Evolutionary conservation across 2,888 invertebrate genomes (phyloP).

Genomic region (Taphrorychus bicolor): DNA sequence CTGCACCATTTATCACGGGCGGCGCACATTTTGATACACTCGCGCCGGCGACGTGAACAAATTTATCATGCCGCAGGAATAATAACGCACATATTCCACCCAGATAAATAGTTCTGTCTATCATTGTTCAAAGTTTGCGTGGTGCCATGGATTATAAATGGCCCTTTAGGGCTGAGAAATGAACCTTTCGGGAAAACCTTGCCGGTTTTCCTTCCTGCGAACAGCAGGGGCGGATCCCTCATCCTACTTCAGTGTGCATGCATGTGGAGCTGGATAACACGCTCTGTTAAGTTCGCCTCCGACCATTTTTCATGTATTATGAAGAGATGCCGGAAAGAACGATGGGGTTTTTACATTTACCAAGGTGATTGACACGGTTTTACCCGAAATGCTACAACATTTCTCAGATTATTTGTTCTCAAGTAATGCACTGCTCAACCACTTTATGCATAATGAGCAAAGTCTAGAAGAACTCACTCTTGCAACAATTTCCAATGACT

Average conservation of each 20-base stretch:
- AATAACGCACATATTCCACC: constrained; percentile 51
- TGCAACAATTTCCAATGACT: too few species aligned
- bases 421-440: too few species aligned
- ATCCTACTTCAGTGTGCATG: constrained; percentile 5
- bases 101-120: constrained; percentile 59
- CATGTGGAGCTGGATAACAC: constrained; percentile 8
- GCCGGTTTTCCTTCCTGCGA: constrained; percentile 28
- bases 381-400: too few species aligned
- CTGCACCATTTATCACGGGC: constrained; percentile 36
- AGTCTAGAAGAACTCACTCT: too few species aligned
- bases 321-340: background rate
- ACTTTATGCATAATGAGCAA: too few species aligned
- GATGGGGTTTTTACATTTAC: background rate
- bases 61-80: constrained; percentile 54
- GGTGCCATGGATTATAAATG: constrained; percentile 55
- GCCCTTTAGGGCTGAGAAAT: constrained; percentile 60
- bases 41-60: constrained; percentile 41
- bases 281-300: background rate
- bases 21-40: constrained; percentile 39
- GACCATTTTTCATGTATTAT: constrained; percentile 7
- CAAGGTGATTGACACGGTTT: background rate
- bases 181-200: constrained; percentile 55
- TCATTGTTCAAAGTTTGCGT: constrained; percentile 56
- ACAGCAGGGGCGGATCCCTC: constrained; percentile 29
- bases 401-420: too few species aligned